phyloP scores from a whole-genome alignment of 2,113 vertebrate species.

The Pterocles burchelli region DNA sequence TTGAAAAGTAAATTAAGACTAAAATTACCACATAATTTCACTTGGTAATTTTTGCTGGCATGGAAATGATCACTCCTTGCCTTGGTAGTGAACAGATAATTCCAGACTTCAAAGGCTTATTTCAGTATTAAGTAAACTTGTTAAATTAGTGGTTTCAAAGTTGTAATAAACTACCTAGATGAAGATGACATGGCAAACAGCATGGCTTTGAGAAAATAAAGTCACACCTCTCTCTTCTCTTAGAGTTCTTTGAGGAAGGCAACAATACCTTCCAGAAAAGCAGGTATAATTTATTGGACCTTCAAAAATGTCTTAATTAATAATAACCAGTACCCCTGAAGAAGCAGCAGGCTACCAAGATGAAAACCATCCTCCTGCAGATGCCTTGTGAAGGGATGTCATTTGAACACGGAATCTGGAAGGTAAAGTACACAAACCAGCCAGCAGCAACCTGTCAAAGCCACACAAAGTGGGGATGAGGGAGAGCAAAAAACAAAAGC shows the following conservation, averaged over 20 bases:
- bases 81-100: slow-evolving; percentile 12
- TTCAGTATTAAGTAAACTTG: slow-evolving; percentile 53
- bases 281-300: slow-evolving; percentile 15
- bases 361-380: slow-evolving; percentile 25
- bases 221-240: neutral
- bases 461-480: neutral
- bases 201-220: neutral
- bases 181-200: slow-evolving; percentile 2
- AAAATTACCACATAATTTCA: slow-evolving; percentile 41
- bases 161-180: slow-evolving; percentile 15
- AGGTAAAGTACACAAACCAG: neutral
- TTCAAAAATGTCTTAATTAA: slow-evolving; percentile 56
- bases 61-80: slow-evolving; percentile 26
- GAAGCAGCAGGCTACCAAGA: slow-evolving; percentile 28
- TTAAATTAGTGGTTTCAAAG: slow-evolving; percentile 38
- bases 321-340: slow-evolving; percentile 5
- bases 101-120: slow-evolving; percentile 47
- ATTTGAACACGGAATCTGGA: neutral
- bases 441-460: slow-evolving; percentile 37
- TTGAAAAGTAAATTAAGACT: slow-evolving; percentile 53
- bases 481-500: neutral
- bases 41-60: slow-evolving; percentile 41
- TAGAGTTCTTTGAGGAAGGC: neutral
- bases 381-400: slow-evolving; percentile 18
- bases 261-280: slow-evolving; percentile 13